phyloP scores from a whole-genome alignment of 1,140 invertebrate genomes.

The Drosophila oshimai region DNA sequence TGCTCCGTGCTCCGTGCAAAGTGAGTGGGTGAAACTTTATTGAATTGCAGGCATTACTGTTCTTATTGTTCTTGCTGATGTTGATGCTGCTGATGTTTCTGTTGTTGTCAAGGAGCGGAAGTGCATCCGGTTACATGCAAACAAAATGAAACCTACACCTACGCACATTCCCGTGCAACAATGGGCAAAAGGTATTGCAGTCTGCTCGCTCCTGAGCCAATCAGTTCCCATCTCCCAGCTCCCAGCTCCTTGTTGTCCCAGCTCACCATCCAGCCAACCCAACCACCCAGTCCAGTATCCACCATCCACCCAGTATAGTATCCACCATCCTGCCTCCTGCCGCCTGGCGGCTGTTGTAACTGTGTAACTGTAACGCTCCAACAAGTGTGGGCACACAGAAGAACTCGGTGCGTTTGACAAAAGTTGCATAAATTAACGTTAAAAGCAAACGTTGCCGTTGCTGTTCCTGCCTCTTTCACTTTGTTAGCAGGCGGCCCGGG shows the following conservation, averaged over 20 bases:
- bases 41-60: conserved; percentile 48
- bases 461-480: conserved; percentile 53
- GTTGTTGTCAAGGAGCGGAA: conserved; percentile 48
- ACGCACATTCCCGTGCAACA: conserved; percentile 14
- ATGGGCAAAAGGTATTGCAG: conserved; percentile 25
- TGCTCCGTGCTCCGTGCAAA: not conserved
- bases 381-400: conserved; percentile 39
- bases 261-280: not conserved
- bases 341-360: conserved; percentile 16
- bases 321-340: not conserved
- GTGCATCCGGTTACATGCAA: conserved; percentile 60
- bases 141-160: conserved; percentile 40
- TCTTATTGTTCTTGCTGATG: conserved; percentile 31
- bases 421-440: conserved; percentile 80
- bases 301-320: too few species aligned
- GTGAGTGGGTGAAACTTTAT: conserved; percentile 39
- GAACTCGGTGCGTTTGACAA: conserved; percentile 60
- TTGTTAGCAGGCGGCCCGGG: conserved; percentile 68
- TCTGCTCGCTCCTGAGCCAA: conserved; percentile 44
- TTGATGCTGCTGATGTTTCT: conserved; percentile 36
- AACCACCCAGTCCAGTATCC: too few species aligned
- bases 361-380: conserved; percentile 30
- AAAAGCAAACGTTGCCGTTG: conserved; percentile 60
- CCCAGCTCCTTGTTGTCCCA: not conserved
- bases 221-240: conserved; percentile 29